Evolutionary conservation across 2,113 vertebrate species (phyloP).

Genomic region (Circaetus gallicus): DNA sequence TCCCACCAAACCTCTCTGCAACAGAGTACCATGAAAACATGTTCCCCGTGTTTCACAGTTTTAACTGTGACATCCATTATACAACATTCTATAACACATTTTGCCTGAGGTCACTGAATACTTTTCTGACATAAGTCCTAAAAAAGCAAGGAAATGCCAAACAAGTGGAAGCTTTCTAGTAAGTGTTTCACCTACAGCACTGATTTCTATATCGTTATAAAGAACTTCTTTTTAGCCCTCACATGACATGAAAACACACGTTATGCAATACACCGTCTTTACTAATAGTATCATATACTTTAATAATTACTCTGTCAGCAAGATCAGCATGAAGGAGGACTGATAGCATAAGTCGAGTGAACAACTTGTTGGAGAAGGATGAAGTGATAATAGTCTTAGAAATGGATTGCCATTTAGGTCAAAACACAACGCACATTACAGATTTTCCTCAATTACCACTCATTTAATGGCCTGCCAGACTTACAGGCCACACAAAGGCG

Average conservation of each 20-base stretch:
- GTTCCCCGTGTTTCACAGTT: neutral
- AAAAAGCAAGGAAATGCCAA: neutral
- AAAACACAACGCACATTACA: neutral
- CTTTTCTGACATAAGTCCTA: neutral
- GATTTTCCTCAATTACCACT: neutral
- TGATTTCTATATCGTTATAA: neutral
- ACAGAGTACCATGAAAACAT: rapidly evolving
- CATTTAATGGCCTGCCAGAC: neutral
- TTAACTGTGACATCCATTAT: neutral
- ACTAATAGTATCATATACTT: neutral
- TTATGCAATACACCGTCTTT: neutral
- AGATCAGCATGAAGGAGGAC: neutral
- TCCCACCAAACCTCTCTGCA: neutral
- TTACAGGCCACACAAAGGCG: neutral
- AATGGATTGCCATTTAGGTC: neutral
- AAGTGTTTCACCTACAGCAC: neutral
- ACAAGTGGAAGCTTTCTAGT: neutral
- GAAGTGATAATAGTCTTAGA: neutral
- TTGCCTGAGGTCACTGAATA: neutral
- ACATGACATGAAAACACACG: neutral
- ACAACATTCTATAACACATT: neutral
- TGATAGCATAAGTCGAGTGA: neutral
- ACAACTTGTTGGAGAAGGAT: neutral
- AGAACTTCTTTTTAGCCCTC: neutral
- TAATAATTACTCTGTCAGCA: neutral